phyloP scores from a whole-genome alignment of 2,113 vertebrate genomes.

The Propithecus coquereli region DNA sequence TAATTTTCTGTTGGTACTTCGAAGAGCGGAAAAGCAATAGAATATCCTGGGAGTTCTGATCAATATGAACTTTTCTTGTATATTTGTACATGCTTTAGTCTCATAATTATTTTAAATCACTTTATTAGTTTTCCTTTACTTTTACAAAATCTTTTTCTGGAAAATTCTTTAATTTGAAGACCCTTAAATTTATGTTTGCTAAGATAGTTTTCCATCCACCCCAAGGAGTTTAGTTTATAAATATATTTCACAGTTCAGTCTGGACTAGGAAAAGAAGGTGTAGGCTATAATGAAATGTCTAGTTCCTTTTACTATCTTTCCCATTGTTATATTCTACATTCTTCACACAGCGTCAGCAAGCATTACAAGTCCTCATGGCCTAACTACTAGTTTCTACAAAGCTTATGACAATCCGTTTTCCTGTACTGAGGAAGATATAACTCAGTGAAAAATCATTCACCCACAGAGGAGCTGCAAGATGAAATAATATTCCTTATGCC shows the following conservation, averaged over 20 bases:
- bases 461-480: not conserved
- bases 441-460: constrained; percentile 31
- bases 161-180: constrained; percentile 51
- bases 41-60: not conserved
- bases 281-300: constrained; percentile 55
- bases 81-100: not conserved
- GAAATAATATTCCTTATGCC: not conserved
- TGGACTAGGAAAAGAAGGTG: constrained; percentile 44
- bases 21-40: constrained; percentile 24
- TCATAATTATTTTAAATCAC: constrained; percentile 7
- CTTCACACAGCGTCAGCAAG: not conserved
- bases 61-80: not conserved
- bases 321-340: constrained; percentile 52
- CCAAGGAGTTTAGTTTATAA: constrained; percentile 50
- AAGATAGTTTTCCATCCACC: not conserved
- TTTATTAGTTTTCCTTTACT: constrained; percentile 45
- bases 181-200: constrained; percentile 44
- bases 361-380: not conserved
- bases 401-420: constrained; percentile 30
- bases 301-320: constrained; percentile 40
- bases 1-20: constrained; percentile 33
- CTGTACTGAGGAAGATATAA: not conserved
- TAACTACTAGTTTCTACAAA: constrained; percentile 32
- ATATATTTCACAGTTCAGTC: constrained; percentile 60
- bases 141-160: not conserved